These are phyloP conservation scores for Andrena fulva DNA, from an alignment of 2,888 invertebrate genomes.

Conservation along the genomic window DNA sequence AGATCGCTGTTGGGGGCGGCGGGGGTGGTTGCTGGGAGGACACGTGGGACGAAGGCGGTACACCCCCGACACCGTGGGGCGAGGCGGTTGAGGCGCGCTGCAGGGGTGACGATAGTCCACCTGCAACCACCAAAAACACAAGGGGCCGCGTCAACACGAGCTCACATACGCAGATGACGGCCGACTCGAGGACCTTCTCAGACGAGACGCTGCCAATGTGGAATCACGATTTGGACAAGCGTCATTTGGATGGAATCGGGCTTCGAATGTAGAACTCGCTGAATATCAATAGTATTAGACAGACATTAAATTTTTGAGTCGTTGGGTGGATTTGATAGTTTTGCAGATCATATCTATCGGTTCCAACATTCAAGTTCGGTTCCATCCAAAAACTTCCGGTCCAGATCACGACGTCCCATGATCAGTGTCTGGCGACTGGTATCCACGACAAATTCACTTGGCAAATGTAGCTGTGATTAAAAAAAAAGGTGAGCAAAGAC, in stretches of 20 bases:
- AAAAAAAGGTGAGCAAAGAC: not conserved
- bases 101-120: constrained; percentile 85
- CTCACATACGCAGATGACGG: constrained; percentile 58
- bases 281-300: not conserved
- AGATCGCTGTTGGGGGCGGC: constrained; percentile 69
- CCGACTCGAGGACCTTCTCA: constrained; percentile 46
- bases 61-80: constrained; percentile 81
- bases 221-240: not conserved
- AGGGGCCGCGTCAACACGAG: constrained; percentile 79
- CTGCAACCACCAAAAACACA: constrained; percentile 84
- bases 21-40: constrained; percentile 79
- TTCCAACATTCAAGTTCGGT: not conserved
- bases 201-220: not conserved
- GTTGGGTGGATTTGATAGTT: not conserved
- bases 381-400: not conserved
- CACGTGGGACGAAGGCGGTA: constrained; percentile 81
- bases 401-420: not conserved
- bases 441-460: not conserved
- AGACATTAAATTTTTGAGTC: not conserved
- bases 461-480: not conserved
- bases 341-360: not conserved
- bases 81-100: constrained; percentile 84
- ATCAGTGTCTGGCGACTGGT: constrained; percentile 1
- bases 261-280: not conserved
- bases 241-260: not conserved